Evolutionary conservation across 2,113 vertebrate genomes (phyloP), one percentile per base, ranked within the genome.

Genomic region (Dipodomys ordii): DNA sequence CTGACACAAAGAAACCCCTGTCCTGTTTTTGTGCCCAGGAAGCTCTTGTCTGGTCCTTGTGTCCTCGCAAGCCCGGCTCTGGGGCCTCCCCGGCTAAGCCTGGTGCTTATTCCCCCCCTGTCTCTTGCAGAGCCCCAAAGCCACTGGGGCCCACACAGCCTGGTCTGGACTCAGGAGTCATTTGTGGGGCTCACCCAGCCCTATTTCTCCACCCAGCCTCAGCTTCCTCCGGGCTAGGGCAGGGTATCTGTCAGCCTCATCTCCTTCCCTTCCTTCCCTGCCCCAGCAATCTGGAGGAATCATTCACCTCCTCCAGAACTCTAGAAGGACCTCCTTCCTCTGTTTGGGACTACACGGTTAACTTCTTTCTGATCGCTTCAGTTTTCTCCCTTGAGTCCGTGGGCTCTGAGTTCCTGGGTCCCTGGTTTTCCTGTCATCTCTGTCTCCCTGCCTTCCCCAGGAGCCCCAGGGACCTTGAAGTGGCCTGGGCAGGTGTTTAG

Each of bases 1-100:
- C 30, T 57, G 68, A 94, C 62, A 94, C 89, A 95, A 91, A 87
- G 87, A 85, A 46, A 23, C 1, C 6, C 65, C 87, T 95, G 94
- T 92, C 49, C 7, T 32, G 72, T 57, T 93, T 22, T 13, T 8
- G 18, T 65, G 15, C 71, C 77, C 91, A 62, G 67, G 49, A 81
- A 73, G 46, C 7, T 35, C 44, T 83, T 46, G 46, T 88, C 89
- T 73, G 30, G 74, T 64, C 73, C 67, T 84, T 10, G 0, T 68
- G 44, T 83, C 77, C 83, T 90, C 88, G 5, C 39, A 88, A 4
- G 74, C 30, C 32, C 74, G 7, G 46, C 32, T 65, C 28, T 0
- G 2, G 46, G 53, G 62, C 28, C 49, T 77, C n/a, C 46, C 49
- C 9, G 49, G 49, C 49, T 49, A 49, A 49, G 49, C 49, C 49